A percentile compares a stretch with the other conserved stretches of the same genome.
These are phyloP conservation scores for Hypomesus transpacificus DNA, from an alignment of 2,113 vertebrate genomes.

Conservation along the genomic window DNA sequence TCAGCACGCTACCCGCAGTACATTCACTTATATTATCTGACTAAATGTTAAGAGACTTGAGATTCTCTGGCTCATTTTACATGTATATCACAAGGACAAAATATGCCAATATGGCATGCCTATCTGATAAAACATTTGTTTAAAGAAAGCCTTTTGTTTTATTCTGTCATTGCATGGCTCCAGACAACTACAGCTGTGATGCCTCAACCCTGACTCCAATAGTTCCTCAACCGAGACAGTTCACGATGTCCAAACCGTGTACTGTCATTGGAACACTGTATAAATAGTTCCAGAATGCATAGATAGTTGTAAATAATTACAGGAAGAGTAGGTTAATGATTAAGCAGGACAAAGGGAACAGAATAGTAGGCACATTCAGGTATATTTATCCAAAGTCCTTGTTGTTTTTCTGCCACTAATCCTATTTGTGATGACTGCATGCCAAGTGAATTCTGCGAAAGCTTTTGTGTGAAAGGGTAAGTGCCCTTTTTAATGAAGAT, in stretches of 20 bases:
- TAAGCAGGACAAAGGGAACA: constrained; percentile 4
- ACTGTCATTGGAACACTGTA: neutral
- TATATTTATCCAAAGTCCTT: constrained; percentile 12
- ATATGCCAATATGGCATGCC: neutral
- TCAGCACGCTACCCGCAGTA: no score
- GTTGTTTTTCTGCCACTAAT: neutral
- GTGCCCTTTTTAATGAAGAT: no score
- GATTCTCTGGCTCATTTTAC: neutral
- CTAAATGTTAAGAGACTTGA: neutral
- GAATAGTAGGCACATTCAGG: neutral
- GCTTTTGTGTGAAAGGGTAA: no score
- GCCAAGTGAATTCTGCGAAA: no score
- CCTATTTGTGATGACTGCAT: no score
- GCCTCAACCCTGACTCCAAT: neutral
- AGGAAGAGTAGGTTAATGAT: constrained; percentile 22
- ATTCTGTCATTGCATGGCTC: neutral
- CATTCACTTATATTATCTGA: neutral
- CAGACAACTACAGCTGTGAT: neutral
- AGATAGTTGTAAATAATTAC: constrained; percentile 32
- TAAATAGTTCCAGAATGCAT: constrained; percentile 11
- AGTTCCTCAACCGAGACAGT: neutral
- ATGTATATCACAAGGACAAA: neutral
- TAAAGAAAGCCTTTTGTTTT: neutral
- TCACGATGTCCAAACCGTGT: neutral
- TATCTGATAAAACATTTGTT: neutral